phyloP scores from a whole-genome alignment of 1,140 invertebrate genomes.

The Elymnias hypermnestra region DNA sequence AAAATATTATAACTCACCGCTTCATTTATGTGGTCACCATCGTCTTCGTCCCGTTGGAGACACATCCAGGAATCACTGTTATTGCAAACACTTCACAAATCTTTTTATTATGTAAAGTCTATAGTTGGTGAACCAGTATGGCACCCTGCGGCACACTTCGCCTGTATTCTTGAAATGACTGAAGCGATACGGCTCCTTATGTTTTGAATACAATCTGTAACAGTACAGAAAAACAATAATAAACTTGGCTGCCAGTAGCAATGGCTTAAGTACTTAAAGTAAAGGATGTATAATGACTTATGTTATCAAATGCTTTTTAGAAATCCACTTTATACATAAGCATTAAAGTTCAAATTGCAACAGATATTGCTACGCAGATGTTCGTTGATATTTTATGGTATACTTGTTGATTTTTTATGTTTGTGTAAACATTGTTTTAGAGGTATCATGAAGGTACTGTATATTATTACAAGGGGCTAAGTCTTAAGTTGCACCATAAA shows the following conservation, averaged over 20 bases:
- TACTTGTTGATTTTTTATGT: slow-evolving; percentile 25
- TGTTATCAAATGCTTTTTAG: slow-evolving; percentile 26
- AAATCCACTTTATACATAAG: slow-evolving; percentile 17
- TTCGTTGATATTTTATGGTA: slow-evolving; percentile 20
- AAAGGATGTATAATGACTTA: slow-evolving; percentile 28
- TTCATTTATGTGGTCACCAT: slow-evolving; percentile 54
- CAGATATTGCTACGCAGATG: slow-evolving; percentile 13
- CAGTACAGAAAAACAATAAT: slow-evolving; percentile 74
- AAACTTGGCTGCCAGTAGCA: slow-evolving; percentile 44
- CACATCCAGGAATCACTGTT: slow-evolving; percentile 62
- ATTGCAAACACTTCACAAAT: slow-evolving; percentile 27
- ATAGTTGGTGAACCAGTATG: slow-evolving; percentile 21
- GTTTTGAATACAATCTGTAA: slow-evolving; percentile 75
- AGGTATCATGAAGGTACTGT: slow-evolving; percentile 7
- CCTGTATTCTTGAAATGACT: slow-evolving; percentile 44
- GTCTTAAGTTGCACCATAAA: not conserved
- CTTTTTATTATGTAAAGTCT: slow-evolving; percentile 19
- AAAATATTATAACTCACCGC: slow-evolving; percentile 39
- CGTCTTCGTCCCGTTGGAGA: slow-evolving; percentile 59
- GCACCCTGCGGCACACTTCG: slow-evolving; percentile 51
- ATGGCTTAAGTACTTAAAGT: slow-evolving; percentile 34
- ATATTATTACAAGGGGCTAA: not conserved
- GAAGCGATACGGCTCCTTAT: slow-evolving; percentile 42
- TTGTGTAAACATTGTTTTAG: slow-evolving; percentile 22
- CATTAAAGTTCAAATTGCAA: slow-evolving; percentile 7